Percentiles rank a stretch among this genome's conserved stretches.
phyloP scores from a whole-genome alignment of 2,797 vertebrate genomes.

The Phrynocephalus forsythii region DNA sequence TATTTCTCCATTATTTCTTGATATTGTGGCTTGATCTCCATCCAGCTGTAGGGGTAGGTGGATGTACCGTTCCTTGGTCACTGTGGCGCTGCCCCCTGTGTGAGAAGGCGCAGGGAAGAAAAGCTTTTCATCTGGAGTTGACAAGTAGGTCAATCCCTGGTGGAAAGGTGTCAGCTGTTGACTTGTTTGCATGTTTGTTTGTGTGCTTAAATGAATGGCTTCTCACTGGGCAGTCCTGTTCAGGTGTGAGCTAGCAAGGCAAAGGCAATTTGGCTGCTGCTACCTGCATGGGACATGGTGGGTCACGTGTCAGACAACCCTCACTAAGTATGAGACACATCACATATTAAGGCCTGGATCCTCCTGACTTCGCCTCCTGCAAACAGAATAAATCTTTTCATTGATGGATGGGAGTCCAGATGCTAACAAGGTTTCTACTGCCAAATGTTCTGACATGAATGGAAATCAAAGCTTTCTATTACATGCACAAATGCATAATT shows the following conservation, averaged over 20 bases:
- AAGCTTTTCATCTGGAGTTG: not conserved
- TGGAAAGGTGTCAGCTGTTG: conserved; percentile 31
- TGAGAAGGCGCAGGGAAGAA: conserved; percentile 32
- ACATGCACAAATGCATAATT: not conserved
- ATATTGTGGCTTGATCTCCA: conserved; percentile 30
- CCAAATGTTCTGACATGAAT: not conserved
- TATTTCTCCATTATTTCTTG: not conserved
- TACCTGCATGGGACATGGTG: not conserved
- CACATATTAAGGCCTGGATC: not conserved
- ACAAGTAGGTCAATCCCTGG: conserved; percentile 6
- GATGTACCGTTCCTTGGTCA: conserved; percentile 22
- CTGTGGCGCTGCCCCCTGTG: conserved; percentile 48
- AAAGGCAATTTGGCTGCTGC: not conserved
- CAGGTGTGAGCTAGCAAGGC: not conserved
- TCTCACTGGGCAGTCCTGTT: not conserved
- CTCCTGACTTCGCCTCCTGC: not conserved
- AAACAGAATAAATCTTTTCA: not conserved
- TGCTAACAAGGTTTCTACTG: not conserved
- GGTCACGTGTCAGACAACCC: not conserved
- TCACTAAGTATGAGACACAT: not conserved
- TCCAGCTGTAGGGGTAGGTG: conserved; percentile 41
- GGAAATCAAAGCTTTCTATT: not conserved
- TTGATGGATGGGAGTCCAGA: not conserved
- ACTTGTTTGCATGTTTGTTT: not conserved
- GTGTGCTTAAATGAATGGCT: not conserved